Conservation (phyloP, 2,888 invertebrate species). For the Drosophila limbata region DNA sequence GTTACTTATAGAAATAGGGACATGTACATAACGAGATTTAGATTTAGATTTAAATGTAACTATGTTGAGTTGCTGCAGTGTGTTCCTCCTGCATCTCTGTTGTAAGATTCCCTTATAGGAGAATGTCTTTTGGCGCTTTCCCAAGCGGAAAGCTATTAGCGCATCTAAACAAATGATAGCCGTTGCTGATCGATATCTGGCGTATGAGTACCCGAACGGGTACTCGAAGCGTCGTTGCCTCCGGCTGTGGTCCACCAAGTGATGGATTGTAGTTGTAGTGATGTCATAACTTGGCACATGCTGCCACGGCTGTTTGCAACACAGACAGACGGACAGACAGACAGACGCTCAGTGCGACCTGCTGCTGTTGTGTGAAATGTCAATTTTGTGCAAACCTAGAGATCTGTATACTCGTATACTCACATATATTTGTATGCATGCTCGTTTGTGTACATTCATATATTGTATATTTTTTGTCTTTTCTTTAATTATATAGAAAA, state of each 20-base stretch:
- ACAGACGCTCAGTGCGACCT: slow-evolving; percentile 54
- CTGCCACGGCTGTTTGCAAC: slow-evolving; percentile 77
- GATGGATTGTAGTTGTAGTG: slow-evolving; percentile 77
- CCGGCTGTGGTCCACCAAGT: slow-evolving; percentile 51
- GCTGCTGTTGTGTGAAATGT: slow-evolving; percentile 76
- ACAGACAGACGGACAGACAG: slow-evolving; percentile 15
- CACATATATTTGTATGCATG: not conserved
- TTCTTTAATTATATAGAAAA: slow-evolving; percentile 75
- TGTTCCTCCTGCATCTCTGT: not conserved
- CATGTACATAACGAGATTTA: not conserved
- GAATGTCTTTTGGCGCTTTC: slow-evolving; percentile 36
- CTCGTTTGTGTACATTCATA: slow-evolving; percentile 6
- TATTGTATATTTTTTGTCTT: slow-evolving; percentile 5
- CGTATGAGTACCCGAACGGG: slow-evolving; percentile 34
- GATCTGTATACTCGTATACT: slow-evolving; percentile 1
- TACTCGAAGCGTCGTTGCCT: slow-evolving; percentile 36
- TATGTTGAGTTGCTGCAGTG: not conserved
- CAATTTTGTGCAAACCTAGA: slow-evolving; percentile 56
- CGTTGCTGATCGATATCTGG: slow-evolving; percentile 62
- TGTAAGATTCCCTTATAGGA: slow-evolving; percentile 3
- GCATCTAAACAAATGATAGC: slow-evolving; percentile 45
- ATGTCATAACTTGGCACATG: slow-evolving; percentile 78
- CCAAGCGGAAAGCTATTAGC: slow-evolving; percentile 48
- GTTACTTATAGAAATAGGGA: not conserved
- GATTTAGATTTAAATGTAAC: not conserved